phyloP scores from a whole-genome alignment of 2,888 invertebrate genomes.

The Biston betularia region DNA sequence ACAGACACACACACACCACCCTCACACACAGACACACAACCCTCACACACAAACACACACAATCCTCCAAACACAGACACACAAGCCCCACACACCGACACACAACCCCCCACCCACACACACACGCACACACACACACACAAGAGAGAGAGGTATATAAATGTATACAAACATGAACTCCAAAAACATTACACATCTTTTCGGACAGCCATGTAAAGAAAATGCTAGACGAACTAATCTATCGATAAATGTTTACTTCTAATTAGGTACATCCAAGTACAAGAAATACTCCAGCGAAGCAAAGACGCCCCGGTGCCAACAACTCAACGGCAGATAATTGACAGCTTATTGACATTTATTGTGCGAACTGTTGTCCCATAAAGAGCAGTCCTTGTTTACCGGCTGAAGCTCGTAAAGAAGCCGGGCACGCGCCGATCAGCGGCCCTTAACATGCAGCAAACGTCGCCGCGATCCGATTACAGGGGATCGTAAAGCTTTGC shows the following conservation, averaged over 20 bases:
- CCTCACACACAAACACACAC: too few relatives aligned
- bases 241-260: neutral
- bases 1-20: too few relatives aligned
- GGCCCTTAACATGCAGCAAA: neutral
- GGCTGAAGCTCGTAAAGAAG: conserved; percentile 4
- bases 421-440: conserved; percentile 12
- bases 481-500: conserved; percentile 2
- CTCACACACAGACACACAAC: too few relatives aligned
- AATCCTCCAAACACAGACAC: too few relatives aligned
- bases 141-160: too few relatives aligned
- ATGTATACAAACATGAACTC: too few relatives aligned
- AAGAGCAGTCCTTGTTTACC: conserved; percentile 12
- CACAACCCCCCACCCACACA: too few relatives aligned
- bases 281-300: neutral
- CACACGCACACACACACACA: too few relatives aligned
- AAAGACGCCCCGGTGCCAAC: neutral
- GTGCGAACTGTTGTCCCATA: neutral
- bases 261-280: neutral
- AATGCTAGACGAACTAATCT: too few relatives aligned
- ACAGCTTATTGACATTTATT: conserved; percentile 20
- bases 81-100: too few relatives aligned
- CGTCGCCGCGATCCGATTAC: conserved; percentile 11
- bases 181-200: too few relatives aligned
- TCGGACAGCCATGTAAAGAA: too few relatives aligned
- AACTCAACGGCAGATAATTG: conserved; percentile 3